A percentile compares a stretch with the other conserved stretches of the same genome.
Evolutionary conservation across 2,113 vertebrate species (phyloP).

Genomic region (Phasianus colchicus): DNA sequence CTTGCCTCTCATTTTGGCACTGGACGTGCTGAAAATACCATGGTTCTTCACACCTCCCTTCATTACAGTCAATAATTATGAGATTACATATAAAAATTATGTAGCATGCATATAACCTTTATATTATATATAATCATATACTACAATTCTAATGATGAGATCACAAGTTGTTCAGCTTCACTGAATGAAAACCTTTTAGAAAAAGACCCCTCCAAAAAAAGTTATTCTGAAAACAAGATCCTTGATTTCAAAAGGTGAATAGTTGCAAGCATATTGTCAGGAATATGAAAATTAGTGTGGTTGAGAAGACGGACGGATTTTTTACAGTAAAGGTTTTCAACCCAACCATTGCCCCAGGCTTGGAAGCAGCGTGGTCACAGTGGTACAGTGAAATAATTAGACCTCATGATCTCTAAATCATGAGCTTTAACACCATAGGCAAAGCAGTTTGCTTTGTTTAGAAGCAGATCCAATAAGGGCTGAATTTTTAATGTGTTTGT

Average conservation of each 20-base stretch:
- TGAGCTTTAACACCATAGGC: background rate
- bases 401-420: background rate
- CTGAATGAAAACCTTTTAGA: background rate
- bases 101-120: background rate
- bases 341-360: accelerated
- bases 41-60: background rate
- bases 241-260: background rate
- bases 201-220: background rate
- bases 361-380: background rate
- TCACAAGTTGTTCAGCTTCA: background rate
- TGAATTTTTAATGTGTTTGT: background rate
- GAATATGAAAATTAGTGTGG: background rate
- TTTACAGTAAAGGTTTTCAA: background rate
- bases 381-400: background rate
- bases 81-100: background rate
- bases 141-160: background rate
- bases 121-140: background rate
- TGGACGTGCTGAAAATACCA: background rate
- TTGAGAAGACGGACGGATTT: background rate
- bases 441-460: background rate
- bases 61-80: background rate
- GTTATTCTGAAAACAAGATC: background rate
- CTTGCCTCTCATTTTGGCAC: background rate
- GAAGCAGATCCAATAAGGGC: background rate
- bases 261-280: accelerated